Evolutionary conservation across 2,888 invertebrate species (phyloP).

Genomic region (Xylota segnis): DNA sequence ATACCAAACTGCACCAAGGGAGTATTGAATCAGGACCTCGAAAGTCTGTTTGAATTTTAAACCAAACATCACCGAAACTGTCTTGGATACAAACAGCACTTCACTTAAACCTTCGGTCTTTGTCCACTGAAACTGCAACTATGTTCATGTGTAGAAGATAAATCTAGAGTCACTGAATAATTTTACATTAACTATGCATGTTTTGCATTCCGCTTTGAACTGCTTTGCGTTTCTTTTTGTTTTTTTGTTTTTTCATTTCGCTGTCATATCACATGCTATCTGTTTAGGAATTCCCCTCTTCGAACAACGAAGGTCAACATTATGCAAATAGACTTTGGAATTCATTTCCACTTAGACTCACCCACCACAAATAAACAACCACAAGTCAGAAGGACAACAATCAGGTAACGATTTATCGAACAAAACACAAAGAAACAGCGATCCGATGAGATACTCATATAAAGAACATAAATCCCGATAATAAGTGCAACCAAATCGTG

Average conservation of each 20-base stretch:
- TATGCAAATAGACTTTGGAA: constrained; percentile 61
- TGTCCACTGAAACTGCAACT: neutral
- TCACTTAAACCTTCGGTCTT: neutral
- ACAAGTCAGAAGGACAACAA: constrained; percentile 36
- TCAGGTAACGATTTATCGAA: constrained; percentile 4
- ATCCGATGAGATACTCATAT: constrained; percentile 3
- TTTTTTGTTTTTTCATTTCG: neutral
- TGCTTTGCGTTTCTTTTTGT: constrained; percentile 2
- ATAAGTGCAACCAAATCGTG: constrained; percentile 51
- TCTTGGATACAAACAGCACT: too few species aligned
- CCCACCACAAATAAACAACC: constrained; percentile 49
- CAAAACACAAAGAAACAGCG: constrained; percentile 8
- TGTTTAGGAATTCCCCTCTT: constrained; percentile 17
- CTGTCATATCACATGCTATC: constrained; percentile 27
- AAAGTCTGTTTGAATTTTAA: too few species aligned
- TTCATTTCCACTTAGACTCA: constrained; percentile 54
- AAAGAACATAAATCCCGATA: constrained; percentile 4
- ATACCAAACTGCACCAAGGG: too few species aligned
- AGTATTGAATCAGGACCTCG: too few species aligned
- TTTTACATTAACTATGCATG: constrained; percentile 38
- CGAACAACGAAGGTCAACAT: constrained; percentile 59
- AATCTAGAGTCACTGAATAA: constrained; percentile 38
- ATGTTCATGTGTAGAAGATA: neutral
- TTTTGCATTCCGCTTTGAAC: constrained; percentile 26
- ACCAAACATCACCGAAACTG: too few species aligned